Base-by-base conservation (phyloP, 64 coral and sea anemone species). In the Dendronephthya gigantea region DNA sequence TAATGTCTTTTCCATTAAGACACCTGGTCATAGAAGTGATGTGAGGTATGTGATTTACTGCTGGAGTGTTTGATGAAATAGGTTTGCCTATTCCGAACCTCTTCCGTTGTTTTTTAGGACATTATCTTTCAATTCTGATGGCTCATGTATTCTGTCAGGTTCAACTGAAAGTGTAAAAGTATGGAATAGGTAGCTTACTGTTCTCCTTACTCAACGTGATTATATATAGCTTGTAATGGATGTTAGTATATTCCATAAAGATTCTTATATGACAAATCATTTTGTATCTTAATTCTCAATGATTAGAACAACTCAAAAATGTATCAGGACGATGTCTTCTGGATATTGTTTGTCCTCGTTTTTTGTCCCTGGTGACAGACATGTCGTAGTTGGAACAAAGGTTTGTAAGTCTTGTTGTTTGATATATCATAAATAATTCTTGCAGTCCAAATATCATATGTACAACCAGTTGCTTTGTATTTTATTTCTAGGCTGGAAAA, bases 21-120 rank as follows among this genome's bases (percentile, higher is more conserved):
- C 86, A 10, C 94, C 94, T 85, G 94, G 94, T 23, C 94, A 97
- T 50, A 84, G 94, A 85, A 92, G 92, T 70, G 94, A 97, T 84
- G 47, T 91, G 14, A 91, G 94, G 94, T 97, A n/a, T 5, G 16
- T 62, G 13, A 33, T 6, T 56, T 9, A 13, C 2, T 56, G 41
- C 4, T 45, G 11, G 41, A 11, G 41, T 45, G 11, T 45, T 22
- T 23, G 28, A 17, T 40, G 11, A 55, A 83, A 39, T 10, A 10
- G 22, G 11, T 82, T 0, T 22, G 35, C 15, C n/a, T n/a, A n/a
- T 37, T 76, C 31, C 2, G 25, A 35, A 30, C 25, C 32, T 79
- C 32, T 15, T 79, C 29, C 36, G 2, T 69, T 90, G 39, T 47
- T 19, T 39, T 52, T 23, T 39, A 93, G 92, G 37, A 97, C 94